Percentiles rank a stretch among this genome's conserved stretches.
These are phyloP conservation scores for Carassius gibelio DNA, from an alignment of 2,113 vertebrate species.

Conservation along the genomic window DNA sequence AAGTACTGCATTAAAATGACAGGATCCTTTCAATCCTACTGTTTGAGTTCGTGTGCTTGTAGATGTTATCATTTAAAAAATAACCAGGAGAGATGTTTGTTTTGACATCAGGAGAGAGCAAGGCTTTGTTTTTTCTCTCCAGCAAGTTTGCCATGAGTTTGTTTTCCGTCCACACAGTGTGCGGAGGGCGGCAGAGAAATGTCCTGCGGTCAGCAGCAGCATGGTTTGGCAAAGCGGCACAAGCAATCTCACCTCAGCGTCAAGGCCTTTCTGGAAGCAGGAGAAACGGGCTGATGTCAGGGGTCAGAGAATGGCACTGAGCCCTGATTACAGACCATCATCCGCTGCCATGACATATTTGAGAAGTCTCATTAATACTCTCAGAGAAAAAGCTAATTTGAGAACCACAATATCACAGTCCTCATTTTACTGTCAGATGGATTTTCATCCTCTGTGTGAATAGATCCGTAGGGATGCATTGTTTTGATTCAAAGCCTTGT, in stretches of 20 bases:
- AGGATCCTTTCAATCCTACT: slow-evolving; percentile 47
- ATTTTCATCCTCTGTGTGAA: slow-evolving; percentile 7
- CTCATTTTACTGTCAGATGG: slow-evolving; percentile 6
- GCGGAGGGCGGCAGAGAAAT: slow-evolving; percentile 12
- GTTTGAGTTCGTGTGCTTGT: slow-evolving; percentile 63
- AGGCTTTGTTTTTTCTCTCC: slow-evolving; percentile 56
- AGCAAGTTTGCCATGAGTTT: slow-evolving; percentile 64
- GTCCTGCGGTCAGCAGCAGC: slow-evolving; percentile 18
- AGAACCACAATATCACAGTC: not conserved
- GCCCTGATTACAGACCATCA: not conserved
- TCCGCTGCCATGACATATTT: not conserved
- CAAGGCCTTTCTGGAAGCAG: not conserved
- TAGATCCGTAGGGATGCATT: not conserved
- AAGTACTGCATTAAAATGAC: slow-evolving; percentile 23
- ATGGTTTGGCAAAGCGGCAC: slow-evolving; percentile 48
- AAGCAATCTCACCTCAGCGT: not conserved
- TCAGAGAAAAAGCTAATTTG: not conserved
- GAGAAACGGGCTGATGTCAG: not conserved
- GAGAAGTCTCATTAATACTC: not conserved
- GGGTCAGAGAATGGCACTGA: not conserved
- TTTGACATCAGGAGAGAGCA: slow-evolving; percentile 55
- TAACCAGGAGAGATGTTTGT: slow-evolving; percentile 63
- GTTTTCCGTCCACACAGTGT: slow-evolving; percentile 48
- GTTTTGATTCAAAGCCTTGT: not conserved
- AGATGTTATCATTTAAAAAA: slow-evolving; percentile 61